phyloP scores from a whole-genome alignment of 1,140 invertebrate genomes.

The Scaptomyza pallida region DNA sequence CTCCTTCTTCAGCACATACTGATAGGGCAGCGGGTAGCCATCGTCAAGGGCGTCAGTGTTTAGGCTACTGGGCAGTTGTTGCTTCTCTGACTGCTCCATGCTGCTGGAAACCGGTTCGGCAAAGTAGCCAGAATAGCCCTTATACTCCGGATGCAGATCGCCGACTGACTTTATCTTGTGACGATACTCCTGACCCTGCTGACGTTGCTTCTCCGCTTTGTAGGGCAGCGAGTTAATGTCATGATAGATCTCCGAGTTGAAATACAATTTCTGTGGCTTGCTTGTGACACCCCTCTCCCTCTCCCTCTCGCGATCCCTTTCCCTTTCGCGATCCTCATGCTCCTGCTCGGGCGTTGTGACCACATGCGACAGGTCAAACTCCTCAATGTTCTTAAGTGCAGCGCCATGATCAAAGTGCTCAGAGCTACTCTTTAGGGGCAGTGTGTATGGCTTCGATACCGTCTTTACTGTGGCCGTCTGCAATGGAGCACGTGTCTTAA shows the following conservation, averaged over 20 bases:
- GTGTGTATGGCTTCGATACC: slow-evolving; percentile 73
- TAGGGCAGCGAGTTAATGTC: slow-evolving; percentile 81
- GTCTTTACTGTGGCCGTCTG: slow-evolving; percentile 82
- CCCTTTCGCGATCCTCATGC: slow-evolving; percentile 19
- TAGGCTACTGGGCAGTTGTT: slow-evolving; percentile 4
- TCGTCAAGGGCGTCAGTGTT: slow-evolving; percentile 39
- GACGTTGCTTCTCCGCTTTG: slow-evolving; percentile 60
- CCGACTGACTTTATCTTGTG: slow-evolving; percentile 59
- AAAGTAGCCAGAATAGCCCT: slow-evolving; percentile 77
- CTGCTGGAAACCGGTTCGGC: slow-evolving; percentile 58
- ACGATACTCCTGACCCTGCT: slow-evolving; percentile 56
- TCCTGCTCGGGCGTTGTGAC: slow-evolving; percentile 65
- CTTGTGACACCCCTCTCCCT: slow-evolving; percentile 11
- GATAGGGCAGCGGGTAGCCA: slow-evolving; percentile 73
- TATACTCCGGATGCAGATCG: slow-evolving; percentile 66
- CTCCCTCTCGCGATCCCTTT: background rate
- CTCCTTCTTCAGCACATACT: slow-evolving; percentile 78
- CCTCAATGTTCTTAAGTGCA: slow-evolving; percentile 76
- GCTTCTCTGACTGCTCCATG: slow-evolving; percentile 29
- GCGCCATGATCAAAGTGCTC: slow-evolving; percentile 78
- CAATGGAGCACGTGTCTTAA: slow-evolving; percentile 74
- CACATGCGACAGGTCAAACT: slow-evolving; percentile 79
- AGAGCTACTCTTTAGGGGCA: slow-evolving; percentile 60
- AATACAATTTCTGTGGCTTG: slow-evolving; percentile 74
- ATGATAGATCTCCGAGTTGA: slow-evolving; percentile 82